phyloP scores from a whole-genome alignment of 1,140 invertebrate genomes.

The Atta texana region DNA sequence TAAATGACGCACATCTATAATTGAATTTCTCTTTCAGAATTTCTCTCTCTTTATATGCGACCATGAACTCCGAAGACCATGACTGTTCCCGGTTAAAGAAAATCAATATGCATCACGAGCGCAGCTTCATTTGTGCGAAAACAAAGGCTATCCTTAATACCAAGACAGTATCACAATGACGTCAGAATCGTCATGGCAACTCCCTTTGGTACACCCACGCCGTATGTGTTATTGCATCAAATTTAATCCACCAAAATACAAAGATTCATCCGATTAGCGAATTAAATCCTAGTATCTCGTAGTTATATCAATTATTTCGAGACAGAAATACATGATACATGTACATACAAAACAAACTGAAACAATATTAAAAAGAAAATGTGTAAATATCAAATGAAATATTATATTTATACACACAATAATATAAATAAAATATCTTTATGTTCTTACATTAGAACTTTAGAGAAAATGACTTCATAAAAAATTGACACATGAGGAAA shows the following conservation, averaged over 20 bases:
- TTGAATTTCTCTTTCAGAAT: background rate
- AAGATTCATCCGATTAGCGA: constrained; percentile 18
- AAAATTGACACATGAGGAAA: background rate
- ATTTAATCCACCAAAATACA: constrained; percentile 16
- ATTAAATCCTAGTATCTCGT: background rate
- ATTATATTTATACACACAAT: constrained; percentile 9
- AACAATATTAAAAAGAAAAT: background rate
- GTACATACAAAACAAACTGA: background rate
- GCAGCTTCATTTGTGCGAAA: constrained; percentile 36
- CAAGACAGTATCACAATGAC: constrained; percentile 53
- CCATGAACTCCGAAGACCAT: constrained; percentile 30
- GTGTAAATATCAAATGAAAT: background rate
- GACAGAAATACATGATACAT: background rate
- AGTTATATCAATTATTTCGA: background rate
- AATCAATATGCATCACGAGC: constrained; percentile 45
- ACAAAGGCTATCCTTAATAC: constrained; percentile 35
- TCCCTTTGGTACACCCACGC: constrained; percentile 47
- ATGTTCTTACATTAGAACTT: background rate
- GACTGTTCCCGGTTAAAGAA: constrained; percentile 25
- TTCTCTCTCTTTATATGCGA: background rate
- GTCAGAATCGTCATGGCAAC: constrained; percentile 75
- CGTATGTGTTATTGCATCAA: background rate
- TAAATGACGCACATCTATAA: background rate
- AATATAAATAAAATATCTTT: constrained; percentile 16
- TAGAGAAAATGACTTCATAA: background rate